Conservation (phyloP, 2,888 invertebrate species). For the Folsomia manolachei region DNA sequence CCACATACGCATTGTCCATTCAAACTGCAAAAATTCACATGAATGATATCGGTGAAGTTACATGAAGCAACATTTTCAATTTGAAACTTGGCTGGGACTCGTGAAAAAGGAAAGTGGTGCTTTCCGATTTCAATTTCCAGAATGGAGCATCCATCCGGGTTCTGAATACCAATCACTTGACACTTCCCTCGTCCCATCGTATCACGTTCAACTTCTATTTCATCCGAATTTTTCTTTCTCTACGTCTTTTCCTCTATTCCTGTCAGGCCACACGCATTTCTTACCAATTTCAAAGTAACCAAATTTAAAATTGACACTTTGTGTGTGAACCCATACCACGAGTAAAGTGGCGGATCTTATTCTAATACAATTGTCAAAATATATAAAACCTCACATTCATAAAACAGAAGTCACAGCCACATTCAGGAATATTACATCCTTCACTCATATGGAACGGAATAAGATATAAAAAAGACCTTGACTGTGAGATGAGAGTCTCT, state of each 20-base stretch:
- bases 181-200: neutral
- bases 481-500: too few relatives aligned
- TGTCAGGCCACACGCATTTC: neutral
- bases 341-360: too few relatives aligned
- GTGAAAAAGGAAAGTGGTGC: neutral
- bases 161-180: conserved; percentile 15
- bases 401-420: neutral
- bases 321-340: too few relatives aligned
- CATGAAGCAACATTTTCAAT: too few relatives aligned
- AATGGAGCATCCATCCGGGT: conserved; percentile 7
- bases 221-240: neutral
- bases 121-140: conserved; percentile 19
- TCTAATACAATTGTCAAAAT: neutral
- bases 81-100: neutral
- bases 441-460: too few relatives aligned
- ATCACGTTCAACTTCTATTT: neutral
- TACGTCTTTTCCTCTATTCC: too few relatives aligned
- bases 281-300: neutral
- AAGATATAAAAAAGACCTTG: too few relatives aligned
- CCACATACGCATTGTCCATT: too few relatives aligned
- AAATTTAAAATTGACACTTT: neutral
- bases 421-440: neutral
- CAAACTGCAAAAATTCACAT: too few relatives aligned
- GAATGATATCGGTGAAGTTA: too few relatives aligned
- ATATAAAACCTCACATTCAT: neutral